Conservation (phyloP, 1,140 invertebrate genomes). For the Dendrolimus kikuchii region DNA sequence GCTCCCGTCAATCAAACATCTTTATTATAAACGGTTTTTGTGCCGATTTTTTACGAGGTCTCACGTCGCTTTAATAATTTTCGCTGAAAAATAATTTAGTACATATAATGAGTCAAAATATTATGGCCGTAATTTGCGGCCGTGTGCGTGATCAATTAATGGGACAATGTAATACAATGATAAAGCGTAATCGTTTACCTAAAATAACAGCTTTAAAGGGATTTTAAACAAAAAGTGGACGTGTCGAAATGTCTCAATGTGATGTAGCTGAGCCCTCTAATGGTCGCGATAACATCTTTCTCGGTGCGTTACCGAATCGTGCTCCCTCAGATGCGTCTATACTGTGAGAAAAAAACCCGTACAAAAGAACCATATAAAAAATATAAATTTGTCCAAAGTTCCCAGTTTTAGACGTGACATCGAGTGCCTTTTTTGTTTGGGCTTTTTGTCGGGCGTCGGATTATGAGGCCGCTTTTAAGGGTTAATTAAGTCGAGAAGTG, state of each 20-base stretch:
- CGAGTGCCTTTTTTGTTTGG: slow-evolving; percentile 48
- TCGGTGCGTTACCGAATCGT: slow-evolving; percentile 58
- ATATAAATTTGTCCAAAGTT: slow-evolving; percentile 59
- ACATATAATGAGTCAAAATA: slow-evolving; percentile 17
- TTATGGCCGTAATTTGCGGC: slow-evolving; percentile 12
- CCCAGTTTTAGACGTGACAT: slow-evolving; percentile 55
- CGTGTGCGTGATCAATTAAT: not conserved
- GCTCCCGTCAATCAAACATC: slow-evolving; percentile 21
- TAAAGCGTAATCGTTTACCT: slow-evolving; percentile 28
- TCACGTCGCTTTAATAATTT: slow-evolving; percentile 1
- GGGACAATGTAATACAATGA: slow-evolving; percentile 5
- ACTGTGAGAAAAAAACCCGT: slow-evolving; percentile 64
- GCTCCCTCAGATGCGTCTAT: slow-evolving; percentile 52
- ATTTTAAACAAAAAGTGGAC: slow-evolving; percentile 41
- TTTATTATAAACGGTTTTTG: slow-evolving; percentile 21
- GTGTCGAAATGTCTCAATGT: slow-evolving; percentile 62
- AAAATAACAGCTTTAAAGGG: slow-evolving; percentile 44
- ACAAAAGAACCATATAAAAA: slow-evolving; percentile 56
- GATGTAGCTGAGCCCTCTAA: slow-evolving; percentile 46
- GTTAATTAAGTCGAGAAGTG: slow-evolving; percentile 57
- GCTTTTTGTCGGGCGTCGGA: slow-evolving; percentile 41
- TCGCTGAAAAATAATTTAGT: not conserved
- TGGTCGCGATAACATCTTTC: slow-evolving; percentile 58
- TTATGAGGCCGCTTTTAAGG: slow-evolving; percentile 48
- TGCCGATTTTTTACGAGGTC: not conserved